Conservation (phyloP, 1,140 invertebrate species). For the Papilio helenus region DNA sequence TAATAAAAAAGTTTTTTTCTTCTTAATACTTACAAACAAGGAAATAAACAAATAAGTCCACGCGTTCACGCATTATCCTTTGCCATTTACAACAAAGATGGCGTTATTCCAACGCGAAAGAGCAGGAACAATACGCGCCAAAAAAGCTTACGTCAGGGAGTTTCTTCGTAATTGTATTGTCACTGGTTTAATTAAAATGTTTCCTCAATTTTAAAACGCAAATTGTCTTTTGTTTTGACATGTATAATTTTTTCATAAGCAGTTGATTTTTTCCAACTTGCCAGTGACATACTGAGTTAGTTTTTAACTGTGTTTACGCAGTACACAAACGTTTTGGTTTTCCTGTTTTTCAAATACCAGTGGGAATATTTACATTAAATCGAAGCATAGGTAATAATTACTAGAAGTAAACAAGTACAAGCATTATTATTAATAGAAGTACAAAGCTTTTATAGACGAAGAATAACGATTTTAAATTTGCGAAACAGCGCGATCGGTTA, state of each 20-base stretch:
- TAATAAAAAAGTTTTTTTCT: background rate
- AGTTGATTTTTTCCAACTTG: too few species aligned
- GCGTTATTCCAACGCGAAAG: slow-evolving; percentile 7
- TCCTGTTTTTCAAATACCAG: too few species aligned
- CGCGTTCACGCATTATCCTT: slow-evolving; percentile 9
- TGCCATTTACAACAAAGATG: slow-evolving; percentile 14
- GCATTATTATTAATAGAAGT: background rate
- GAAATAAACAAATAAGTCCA: background rate
- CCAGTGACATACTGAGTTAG: too few species aligned
- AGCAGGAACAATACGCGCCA: slow-evolving; percentile 5
- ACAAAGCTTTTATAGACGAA: background rate
- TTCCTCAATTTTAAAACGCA: background rate
- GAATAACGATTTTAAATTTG: background rate
- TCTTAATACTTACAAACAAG: background rate
- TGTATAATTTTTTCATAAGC: background rate
- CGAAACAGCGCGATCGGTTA: background rate
- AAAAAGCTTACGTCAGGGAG: slow-evolving; percentile 22
- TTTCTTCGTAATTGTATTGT: slow-evolving; percentile 6
- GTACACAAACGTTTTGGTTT: too few species aligned
- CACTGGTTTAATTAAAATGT: background rate
- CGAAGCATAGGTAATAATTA: too few species aligned
- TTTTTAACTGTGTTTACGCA: too few species aligned
- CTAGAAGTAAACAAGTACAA: too few species aligned
- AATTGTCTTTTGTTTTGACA: background rate
- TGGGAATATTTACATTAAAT: too few species aligned